Conservation (phyloP, 2,888 invertebrate species). For the Limnephilus lunatus region DNA sequence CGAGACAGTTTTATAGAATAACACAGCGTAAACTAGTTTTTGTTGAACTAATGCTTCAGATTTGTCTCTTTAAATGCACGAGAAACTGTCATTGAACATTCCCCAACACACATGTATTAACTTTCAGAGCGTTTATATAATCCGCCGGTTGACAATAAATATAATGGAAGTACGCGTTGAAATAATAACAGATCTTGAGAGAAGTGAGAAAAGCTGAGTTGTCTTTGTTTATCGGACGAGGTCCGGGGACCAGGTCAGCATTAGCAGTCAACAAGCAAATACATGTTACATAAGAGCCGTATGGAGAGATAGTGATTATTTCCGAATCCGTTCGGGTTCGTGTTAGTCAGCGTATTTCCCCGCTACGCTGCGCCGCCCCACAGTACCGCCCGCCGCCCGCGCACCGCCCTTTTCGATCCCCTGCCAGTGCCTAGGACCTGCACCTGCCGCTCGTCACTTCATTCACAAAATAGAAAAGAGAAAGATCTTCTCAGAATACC, state of each 20-base stretch:
- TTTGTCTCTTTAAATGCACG: neutral
- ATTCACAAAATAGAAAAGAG: constrained; percentile 64
- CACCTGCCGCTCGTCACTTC: constrained; percentile 63
- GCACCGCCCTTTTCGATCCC: constrained; percentile 14
- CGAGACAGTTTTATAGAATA: neutral
- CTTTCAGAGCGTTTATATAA: neutral
- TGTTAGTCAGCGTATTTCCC: constrained; percentile 47
- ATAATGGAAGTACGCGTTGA: neutral
- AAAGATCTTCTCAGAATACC: constrained; percentile 55
- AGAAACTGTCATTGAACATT: neutral
- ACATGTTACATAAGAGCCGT: neutral
- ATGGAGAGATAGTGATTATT: neutral
- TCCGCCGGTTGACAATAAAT: neutral
- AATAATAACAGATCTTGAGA: neutral
- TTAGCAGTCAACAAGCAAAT: neutral
- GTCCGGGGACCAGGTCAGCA: constrained; percentile 4
- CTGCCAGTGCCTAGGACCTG: constrained; percentile 23
- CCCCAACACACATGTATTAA: neutral
- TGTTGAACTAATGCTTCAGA: neutral
- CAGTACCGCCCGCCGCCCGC: neutral
- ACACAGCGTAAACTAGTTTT: neutral
- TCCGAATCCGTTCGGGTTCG: neutral
- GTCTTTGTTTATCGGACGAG: neutral
- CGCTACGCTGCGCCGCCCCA: neutral
- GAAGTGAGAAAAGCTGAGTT: neutral